These are phyloP conservation scores for Australoheros scitulus DNA, from an alignment of 2,113 vertebrate species.

Conservation along the genomic window DNA sequence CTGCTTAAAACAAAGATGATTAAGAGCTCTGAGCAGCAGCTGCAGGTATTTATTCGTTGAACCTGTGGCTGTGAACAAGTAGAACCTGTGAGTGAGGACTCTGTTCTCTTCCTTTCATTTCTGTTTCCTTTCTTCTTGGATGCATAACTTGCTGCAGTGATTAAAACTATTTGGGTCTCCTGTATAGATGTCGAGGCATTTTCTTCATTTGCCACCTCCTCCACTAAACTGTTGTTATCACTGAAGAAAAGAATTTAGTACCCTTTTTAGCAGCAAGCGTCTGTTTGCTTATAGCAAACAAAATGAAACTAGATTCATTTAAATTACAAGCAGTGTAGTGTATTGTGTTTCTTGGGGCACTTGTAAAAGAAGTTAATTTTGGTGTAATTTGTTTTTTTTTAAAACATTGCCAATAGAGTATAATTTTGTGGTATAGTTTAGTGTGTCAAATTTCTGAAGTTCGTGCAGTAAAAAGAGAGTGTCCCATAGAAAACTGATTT, in stretches of 20 bases:
- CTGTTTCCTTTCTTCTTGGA: not conserved
- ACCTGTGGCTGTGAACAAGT: not conserved
- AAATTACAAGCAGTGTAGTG: too few species aligned
- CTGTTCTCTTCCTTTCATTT: not conserved
- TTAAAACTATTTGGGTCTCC: not conserved
- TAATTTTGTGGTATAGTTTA: not conserved
- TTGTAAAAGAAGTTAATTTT: too few species aligned
- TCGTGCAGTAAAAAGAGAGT: not conserved
- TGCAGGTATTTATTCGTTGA: not conserved
- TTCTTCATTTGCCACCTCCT: not conserved
- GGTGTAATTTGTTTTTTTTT: too few species aligned
- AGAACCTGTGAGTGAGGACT: not conserved
- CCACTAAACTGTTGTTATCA: not conserved
- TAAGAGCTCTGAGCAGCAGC: not conserved
- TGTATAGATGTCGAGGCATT: not conserved
- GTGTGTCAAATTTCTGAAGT: not conserved
- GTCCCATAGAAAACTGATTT: not conserved
- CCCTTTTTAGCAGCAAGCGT: too few species aligned
- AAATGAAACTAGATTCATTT: too few species aligned
- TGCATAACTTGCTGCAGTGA: not conserved
- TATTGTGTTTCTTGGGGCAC: too few species aligned
- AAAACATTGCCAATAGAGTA: too few species aligned
- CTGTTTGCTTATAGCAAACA: too few species aligned
- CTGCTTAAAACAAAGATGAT: not conserved
- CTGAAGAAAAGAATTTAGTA: not conserved